Base-by-base conservation (phyloP, 2,888 invertebrate species). In the Linyphia triangularis region DNA sequence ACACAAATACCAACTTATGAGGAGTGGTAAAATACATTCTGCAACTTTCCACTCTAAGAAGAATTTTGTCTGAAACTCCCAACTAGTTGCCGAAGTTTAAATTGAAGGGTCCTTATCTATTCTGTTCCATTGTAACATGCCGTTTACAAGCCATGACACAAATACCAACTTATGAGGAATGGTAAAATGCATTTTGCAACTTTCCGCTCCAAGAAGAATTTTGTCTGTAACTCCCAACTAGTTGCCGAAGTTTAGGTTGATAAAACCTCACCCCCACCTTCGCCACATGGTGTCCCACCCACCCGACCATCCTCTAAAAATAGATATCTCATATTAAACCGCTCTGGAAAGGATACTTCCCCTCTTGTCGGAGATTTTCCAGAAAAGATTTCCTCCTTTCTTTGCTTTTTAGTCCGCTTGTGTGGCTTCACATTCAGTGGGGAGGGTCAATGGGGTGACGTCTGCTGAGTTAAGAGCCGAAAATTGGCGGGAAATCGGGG, bases 401-500 rank as follows among this genome's bases (percentile, higher is more conserved):
- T 26, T 63, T 10, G 26, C n/a, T n/a, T n/a, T n/a, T n/a, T n/a
- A 24, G 63, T n/a, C n/a, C n/a, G 26, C n/a, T 2, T 2, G 28
- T 28, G 26, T 26, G 26, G 28, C 63, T 63, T 63, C 28, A 7
- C 4, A 16, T 0, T 9, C 24, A 13, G 1, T 7, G 10, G 72
- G 65, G 73, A n/a, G 70, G n/a, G 6, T 9, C 24, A 13, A 5
- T 7, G 10, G 72, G 65, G 73, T 24, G 70, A 43, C 61, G 28
- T 43, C 40, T 40, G 63, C 16, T 79, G 85, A 78, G 85, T 85
- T 78, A 85, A 78, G 72, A 67, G 85, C 78, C 43, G 85, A 85
- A 85, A 85, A 85, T 85, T 77, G 85, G 63, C 72, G 79, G 24
- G 61, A 70, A 79, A 79, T 78, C 78, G 85, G 33, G 65, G 78